phyloP scores from a whole-genome alignment of 2,888 invertebrate genomes.

The Drosophila infuscata region DNA sequence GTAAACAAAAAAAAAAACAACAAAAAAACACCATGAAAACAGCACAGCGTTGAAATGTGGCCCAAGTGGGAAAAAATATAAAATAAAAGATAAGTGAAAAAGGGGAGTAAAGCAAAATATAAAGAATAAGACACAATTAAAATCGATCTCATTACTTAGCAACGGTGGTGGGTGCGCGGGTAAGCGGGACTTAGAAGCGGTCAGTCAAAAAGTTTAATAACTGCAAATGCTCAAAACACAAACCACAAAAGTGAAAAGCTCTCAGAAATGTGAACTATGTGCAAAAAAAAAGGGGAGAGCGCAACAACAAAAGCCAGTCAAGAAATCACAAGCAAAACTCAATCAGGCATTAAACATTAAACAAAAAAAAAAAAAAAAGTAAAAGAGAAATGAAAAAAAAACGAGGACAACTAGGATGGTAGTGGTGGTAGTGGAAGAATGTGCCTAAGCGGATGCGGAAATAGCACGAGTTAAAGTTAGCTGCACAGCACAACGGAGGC shows the following conservation, averaged over 20 bases:
- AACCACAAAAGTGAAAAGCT: constrained; percentile 70
- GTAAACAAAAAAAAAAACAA: constrained; percentile 2
- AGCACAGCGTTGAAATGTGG: constrained; percentile 54
- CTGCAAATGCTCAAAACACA: constrained; percentile 74
- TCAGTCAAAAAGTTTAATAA: constrained; percentile 68
- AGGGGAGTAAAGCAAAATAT: constrained; percentile 4
- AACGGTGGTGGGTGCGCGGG: constrained; percentile 19
- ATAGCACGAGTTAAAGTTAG: constrained; percentile 66
- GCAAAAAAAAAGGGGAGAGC: constrained; percentile 18
- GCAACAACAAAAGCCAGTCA: constrained; percentile 64
- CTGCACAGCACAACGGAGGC: constrained; percentile 39
- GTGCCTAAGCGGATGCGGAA: constrained; percentile 56
- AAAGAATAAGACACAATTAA: constrained; percentile 59
- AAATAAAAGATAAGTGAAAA: constrained; percentile 9
- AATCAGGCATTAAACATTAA: constrained; percentile 81
- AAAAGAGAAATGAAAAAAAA: constrained; percentile 11
- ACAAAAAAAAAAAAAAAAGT: constrained; percentile 30
- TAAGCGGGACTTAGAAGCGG: neutral
- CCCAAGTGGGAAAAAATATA: constrained; percentile 50
- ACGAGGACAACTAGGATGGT: constrained; percentile 13
- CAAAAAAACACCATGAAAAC: constrained; percentile 34
- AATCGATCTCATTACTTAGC: constrained; percentile 81
- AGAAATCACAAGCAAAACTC: constrained; percentile 77
- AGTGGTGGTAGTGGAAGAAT: constrained; percentile 5
- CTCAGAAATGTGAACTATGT: constrained; percentile 59